phyloP scores from a whole-genome alignment of 2,888 invertebrate species.

The Apocheima hispidaria region DNA sequence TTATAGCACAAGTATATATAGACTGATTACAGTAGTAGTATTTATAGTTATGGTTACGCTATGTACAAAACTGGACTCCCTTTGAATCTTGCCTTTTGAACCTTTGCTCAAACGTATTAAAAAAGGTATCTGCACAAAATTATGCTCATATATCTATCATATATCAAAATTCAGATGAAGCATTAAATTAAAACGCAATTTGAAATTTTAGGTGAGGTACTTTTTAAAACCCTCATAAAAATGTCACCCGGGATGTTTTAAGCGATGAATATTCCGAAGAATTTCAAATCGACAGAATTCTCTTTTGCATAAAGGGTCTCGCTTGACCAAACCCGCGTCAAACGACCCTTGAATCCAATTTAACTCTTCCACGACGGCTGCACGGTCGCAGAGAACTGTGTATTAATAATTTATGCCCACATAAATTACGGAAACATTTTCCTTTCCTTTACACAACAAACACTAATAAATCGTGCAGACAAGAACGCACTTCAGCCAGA shows the following conservation, averaged over 20 bases:
- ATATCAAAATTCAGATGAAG: neutral
- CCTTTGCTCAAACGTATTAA: no score
- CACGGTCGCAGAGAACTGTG: conserved; percentile 54
- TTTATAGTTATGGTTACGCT: no score
- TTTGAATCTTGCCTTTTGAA: no score
- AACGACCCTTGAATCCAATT: conserved; percentile 70
- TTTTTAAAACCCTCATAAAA: conserved; percentile 36
- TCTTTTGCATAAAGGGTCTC: conserved; percentile 58
- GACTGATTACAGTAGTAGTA: no score
- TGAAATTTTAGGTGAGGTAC: conserved; percentile 8
- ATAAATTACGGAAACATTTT: conserved; percentile 71
- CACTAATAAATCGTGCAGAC: conserved; percentile 55
- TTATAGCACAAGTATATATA: no score
- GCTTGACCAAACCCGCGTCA: conserved; percentile 69
- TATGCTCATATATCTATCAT: neutral
- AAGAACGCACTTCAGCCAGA: conserved; percentile 28
- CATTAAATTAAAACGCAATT: conserved; percentile 23
- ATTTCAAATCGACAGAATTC: conserved; percentile 62
- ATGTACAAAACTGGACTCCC: no score
- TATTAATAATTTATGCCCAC: conserved; percentile 72
- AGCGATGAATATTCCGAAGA: conserved; percentile 49
- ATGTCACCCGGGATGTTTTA: conserved; percentile 40
- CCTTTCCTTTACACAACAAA: conserved; percentile 61
- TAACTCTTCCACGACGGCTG: conserved; percentile 70
- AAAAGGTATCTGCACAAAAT: neutral